Base-by-base conservation (phyloP, 2,797 vertebrate species). In the Odontamblyopus rebecca region DNA sequence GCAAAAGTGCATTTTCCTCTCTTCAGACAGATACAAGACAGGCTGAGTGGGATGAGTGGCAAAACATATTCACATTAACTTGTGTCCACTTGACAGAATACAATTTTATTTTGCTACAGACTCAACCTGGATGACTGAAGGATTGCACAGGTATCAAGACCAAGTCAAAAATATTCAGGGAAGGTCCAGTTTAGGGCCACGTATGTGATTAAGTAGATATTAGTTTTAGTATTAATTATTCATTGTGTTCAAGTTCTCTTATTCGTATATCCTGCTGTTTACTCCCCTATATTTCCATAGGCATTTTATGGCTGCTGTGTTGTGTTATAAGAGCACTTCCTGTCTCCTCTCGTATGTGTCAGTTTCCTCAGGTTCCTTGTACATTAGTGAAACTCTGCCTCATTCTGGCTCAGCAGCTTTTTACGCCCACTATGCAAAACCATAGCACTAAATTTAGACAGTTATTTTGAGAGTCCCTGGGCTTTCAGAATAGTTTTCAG, bases 391-490 rank as follows among this genome's bases (percentile, higher is more conserved):
- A 63, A 62, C 30, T 41, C n/a, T 63, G 61, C 35, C 12, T 19
- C 61, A 63, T 63, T 63, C n/a, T 23, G 35, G 19, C 35, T 63
- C 61, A 44, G 61, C 61, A 41, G 32, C 30, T 63, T 63, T 62
- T 63, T 44, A 38, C 23, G 32, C 61, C 19, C 30, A 62, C 32
- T 9, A n/a, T 62, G 38, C 68, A 73, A 57, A 73, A 71, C 51
- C 9, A 15, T 66, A 19, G 57, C 38, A 54, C 73, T 70, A 75
- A 61, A 74, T 82, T 79, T 75, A 0, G 71, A 41, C 32, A 9
- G 56, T 54, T 23, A 23, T 74, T 67, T 56, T 32, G 30, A 35
- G 29, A 62, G 61, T 63, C 32, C 61, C 35, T n/a, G 61, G n/a
- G 41, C 19, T 38, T 63, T 2, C 2, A 60, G 26, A 6, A 60